Base-by-base conservation (phyloP, 1,140 invertebrate species). In the Pseudomyrmex sp. region DNA sequence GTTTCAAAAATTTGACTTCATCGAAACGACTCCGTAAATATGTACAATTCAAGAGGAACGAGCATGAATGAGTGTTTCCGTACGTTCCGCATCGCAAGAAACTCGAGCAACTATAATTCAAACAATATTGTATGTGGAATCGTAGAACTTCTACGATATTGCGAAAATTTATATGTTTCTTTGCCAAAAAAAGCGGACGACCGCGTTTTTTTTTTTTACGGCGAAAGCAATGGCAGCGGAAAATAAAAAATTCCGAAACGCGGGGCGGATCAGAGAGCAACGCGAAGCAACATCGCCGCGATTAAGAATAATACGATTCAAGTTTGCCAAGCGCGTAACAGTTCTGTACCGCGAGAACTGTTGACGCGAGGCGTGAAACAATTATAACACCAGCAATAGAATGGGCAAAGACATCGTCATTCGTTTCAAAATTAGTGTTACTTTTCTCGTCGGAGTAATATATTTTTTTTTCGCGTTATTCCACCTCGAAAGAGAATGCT, bases 281-380 rank as follows among this genome's bases (percentile, higher is more conserved):
- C 73, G 73, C 70, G 61, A 63, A 44, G n/a, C 59, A 68, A 63
- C 66, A 65, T 75, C 62, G 72, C 20, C 66, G 58, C 26, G 8
- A 18, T 20, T 58, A 48, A 72, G 70, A 54, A 12, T 76, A 20
- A 68, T 54, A 44, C 26, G 35, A 72, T 83, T 75, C 69, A 56
- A 70, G 80, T 46, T 62, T 76, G 13, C 20, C 61, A 10, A 35
- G 48, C 70, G 35, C 35, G 35, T 35, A n/a, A 63, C n/a, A 61
- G 56, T 72, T 58, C 13, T 48, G 46, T 50, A 76, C 0, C 69
- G 69, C n/a, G 1, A 75, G 26, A 26, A 12, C 35, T 35, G 35
- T 35, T 35, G 26, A 35, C 18, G 56, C 44, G 15, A 61, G 20
- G 26, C 61, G 65, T 59, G 65, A 70, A 48, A 79, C 10, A 15